Conservation (phyloP, 2,888 invertebrate genomes). For the Metopia argyrocephala region DNA sequence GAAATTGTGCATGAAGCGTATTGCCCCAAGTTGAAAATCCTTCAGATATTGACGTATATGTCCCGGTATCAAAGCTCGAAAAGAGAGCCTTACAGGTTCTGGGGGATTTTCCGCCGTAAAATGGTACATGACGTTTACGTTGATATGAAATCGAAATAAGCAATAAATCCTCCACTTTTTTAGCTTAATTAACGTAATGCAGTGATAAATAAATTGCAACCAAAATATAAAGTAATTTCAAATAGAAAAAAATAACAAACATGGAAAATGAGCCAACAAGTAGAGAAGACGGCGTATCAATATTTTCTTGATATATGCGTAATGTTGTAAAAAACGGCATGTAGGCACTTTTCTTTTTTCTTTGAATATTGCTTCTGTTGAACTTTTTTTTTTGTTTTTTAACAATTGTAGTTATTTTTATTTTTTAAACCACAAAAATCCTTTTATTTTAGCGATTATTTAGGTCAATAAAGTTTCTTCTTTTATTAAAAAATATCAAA, state of each 20-base stretch:
- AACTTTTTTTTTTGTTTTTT: too few relatives aligned
- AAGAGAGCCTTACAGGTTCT: slow-evolving; percentile 70
- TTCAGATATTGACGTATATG: slow-evolving; percentile 74
- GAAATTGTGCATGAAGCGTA: slow-evolving; percentile 74
- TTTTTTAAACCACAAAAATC: slow-evolving; percentile 10
- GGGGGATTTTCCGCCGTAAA: slow-evolving; percentile 73
- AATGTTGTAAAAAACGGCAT: slow-evolving; percentile 65
- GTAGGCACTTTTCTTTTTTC: slow-evolving; percentile 39
- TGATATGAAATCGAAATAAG: background rate
- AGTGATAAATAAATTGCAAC: slow-evolving; percentile 75
- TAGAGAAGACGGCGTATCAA: slow-evolving; percentile 73
- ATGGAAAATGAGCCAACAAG: slow-evolving; percentile 75
- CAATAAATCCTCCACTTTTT: slow-evolving; percentile 11
- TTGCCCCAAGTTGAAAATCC: slow-evolving; percentile 74
- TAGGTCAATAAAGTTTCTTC: slow-evolving; percentile 50
- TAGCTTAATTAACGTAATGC: slow-evolving; percentile 66
- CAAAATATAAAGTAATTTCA: slow-evolving; percentile 76
- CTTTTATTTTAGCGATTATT: slow-evolving; percentile 20
- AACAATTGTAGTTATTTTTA: too few relatives aligned
- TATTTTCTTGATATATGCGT: slow-evolving; percentile 70
- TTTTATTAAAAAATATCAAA: slow-evolving; percentile 40
- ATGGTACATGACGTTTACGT: slow-evolving; percentile 72
- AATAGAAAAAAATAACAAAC: slow-evolving; percentile 77
- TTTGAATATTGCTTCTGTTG: too few relatives aligned
- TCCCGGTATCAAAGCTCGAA: slow-evolving; percentile 69